Conservation (phyloP, 2,888 invertebrate genomes). For the Ceramica pisi region DNA sequence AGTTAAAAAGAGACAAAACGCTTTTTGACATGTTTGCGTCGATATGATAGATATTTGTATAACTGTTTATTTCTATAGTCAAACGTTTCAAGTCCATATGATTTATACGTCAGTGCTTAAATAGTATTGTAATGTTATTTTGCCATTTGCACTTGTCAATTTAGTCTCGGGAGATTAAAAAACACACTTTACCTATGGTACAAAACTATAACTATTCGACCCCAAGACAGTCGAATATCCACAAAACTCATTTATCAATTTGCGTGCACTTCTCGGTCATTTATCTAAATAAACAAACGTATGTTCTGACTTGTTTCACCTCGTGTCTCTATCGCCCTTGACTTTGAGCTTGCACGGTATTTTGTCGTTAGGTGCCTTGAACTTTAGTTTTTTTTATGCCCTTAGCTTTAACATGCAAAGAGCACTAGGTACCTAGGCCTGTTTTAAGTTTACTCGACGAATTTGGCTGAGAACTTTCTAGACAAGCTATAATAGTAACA, state of each 20-base stretch:
- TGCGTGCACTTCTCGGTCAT: constrained; percentile 14
- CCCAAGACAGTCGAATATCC: not conserved
- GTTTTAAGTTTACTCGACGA: not conserved
- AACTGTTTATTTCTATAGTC: too few species aligned
- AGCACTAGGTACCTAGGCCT: not conserved
- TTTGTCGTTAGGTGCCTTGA: constrained; percentile 19
- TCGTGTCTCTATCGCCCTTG: constrained; percentile 28
- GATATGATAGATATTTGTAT: too few species aligned
- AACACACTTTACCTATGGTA: not conserved
- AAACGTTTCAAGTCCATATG: too few species aligned
- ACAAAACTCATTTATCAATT: constrained; percentile 20
- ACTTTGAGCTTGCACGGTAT: constrained; percentile 19
- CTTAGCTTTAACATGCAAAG: constrained; percentile 27
- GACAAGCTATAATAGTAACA: not conserved
- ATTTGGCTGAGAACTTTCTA: constrained; percentile 11
- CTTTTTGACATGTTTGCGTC: too few species aligned
- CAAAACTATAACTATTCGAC: not conserved
- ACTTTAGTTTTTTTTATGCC: constrained; percentile 33
- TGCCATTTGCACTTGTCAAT: too few species aligned
- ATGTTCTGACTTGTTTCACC: constrained; percentile 26
- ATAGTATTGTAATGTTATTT: too few species aligned
- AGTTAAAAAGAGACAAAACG: too few species aligned
- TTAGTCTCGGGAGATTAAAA: too few species aligned
- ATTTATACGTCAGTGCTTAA: too few species aligned
- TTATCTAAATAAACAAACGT: not conserved